Evolutionary conservation across 2,888 invertebrate genomes (phyloP).

Genomic region (Eucera pruinosa): DNA sequence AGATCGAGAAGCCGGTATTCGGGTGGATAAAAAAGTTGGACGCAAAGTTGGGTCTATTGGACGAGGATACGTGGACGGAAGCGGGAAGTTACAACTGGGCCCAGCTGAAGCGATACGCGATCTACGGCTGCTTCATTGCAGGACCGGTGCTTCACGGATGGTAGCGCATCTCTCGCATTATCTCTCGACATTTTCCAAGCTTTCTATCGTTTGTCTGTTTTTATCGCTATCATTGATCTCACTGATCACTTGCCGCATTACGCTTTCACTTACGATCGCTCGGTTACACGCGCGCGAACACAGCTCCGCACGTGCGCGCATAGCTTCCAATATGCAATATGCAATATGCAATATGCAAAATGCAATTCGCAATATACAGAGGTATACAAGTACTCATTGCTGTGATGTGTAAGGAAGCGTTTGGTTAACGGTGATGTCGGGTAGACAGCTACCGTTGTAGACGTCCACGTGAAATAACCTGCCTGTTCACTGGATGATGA

Average conservation of each 20-base stretch:
- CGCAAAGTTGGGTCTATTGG: slow-evolving; percentile 58
- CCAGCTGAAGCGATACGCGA: slow-evolving; percentile 78
- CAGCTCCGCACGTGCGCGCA: neutral
- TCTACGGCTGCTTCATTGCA: slow-evolving; percentile 78
- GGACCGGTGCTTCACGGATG: slow-evolving; percentile 79
- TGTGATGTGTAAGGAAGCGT: neutral
- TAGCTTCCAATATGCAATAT: no score
- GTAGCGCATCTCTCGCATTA: slow-evolving; percentile 69
- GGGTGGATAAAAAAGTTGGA: slow-evolving; percentile 56
- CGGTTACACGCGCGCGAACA: no score
- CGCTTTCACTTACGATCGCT: no score
- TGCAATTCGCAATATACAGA: no score
- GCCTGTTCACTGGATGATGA: slow-evolving; percentile 84
- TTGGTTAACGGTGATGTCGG: slow-evolving; percentile 1
- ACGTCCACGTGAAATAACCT: slow-evolving; percentile 52
- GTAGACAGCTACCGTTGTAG: slow-evolving; percentile 32
- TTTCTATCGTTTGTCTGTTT: slow-evolving; percentile 18
- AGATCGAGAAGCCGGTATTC: slow-evolving; percentile 7
- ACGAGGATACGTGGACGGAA: slow-evolving; percentile 48
- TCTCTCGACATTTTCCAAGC: slow-evolving; percentile 13
- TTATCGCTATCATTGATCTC: no score
- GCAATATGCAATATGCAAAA: no score
- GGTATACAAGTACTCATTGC: no score
- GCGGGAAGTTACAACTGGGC: slow-evolving; percentile 74
- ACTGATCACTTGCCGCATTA: slow-evolving; percentile 24